These are phyloP conservation scores for Mythimna ferrago DNA, from an alignment of 2,888 invertebrate species.

Conservation along the genomic window DNA sequence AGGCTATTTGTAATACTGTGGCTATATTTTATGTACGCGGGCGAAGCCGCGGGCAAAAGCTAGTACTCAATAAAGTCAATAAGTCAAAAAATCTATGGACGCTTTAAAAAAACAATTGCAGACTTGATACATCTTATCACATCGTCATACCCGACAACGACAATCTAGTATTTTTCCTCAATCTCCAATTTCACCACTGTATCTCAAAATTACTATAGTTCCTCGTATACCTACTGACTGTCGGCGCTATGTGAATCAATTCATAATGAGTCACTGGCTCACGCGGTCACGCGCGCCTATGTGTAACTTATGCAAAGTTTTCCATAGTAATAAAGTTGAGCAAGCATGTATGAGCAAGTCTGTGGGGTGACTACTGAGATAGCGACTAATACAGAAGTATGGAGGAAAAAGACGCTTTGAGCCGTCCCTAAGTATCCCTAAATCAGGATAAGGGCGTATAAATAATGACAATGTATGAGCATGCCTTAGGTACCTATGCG, in stretches of 20 bases:
- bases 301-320: conserved; percentile 40
- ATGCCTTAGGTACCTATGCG: too few species aligned
- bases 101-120: too few species aligned
- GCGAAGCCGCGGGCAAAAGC: too few species aligned
- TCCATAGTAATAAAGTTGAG: conserved; percentile 24
- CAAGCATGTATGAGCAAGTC: conserved; percentile 10
- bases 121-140: neutral
- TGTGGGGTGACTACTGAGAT: neutral
- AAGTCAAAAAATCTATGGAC: too few species aligned
- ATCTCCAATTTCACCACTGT: conserved; percentile 35
- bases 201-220: conserved; percentile 34
- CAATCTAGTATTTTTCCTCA: conserved; percentile 9
- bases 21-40: too few species aligned
- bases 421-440: too few species aligned
- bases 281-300: conserved; percentile 8
- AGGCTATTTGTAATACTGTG: too few species aligned
- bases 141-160: neutral
- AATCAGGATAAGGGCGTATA: too few species aligned
- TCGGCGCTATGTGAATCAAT: conserved; percentile 30
- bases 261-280: conserved; percentile 31
- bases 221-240: conserved; percentile 7
- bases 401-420: too few species aligned
- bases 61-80: too few species aligned
- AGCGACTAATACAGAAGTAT: neutral
- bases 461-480: too few species aligned